These are phyloP conservation scores for Unio pictorum DNA, from an alignment of 2,888 invertebrate genomes.

Conservation along the genomic window DNA sequence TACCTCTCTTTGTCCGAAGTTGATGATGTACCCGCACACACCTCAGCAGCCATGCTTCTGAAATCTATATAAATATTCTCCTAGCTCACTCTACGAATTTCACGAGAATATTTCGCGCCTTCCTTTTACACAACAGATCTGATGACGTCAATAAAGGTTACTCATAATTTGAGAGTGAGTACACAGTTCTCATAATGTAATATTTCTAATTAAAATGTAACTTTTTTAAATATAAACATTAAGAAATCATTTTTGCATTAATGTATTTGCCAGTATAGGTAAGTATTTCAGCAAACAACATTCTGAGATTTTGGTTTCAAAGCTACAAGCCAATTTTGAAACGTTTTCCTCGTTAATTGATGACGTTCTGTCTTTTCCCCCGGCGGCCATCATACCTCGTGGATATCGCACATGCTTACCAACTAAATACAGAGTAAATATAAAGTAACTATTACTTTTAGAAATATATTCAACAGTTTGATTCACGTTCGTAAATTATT, in stretches of 20 bases:
- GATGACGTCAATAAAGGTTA: conserved; percentile 7
- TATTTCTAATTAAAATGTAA: too few relatives aligned
- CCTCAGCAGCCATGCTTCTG: conserved; percentile 25
- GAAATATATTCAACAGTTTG: too few relatives aligned
- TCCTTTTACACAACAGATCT: conserved; percentile 28
- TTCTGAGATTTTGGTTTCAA: conserved; percentile 1
- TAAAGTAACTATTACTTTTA: too few relatives aligned
- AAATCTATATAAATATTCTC: conserved; percentile 1
- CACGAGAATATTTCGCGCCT: conserved; percentile 47
- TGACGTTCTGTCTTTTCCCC: conserved; percentile 56
- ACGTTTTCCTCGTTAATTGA: conserved; percentile 6
- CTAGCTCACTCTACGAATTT: too few relatives aligned
- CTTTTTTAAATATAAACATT: too few relatives aligned
- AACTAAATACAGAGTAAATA: too few relatives aligned
- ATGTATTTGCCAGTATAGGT: too few relatives aligned
- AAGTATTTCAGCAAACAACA: too few relatives aligned
- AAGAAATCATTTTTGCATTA: too few relatives aligned
- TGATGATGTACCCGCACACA: conserved; percentile 34
- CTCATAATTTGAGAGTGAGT: too few relatives aligned
- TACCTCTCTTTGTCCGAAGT: conserved; percentile 48
- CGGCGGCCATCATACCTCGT: conserved; percentile 65
- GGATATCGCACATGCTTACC: conserved; percentile 29
- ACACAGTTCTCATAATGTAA: too few relatives aligned
- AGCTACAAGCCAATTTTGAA: neutral
- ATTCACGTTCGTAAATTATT: too few relatives aligned